These are phyloP conservation scores for Sinohyriopsis cumingii DNA, from an alignment of 2,888 invertebrate species.

Conservation along the genomic window DNA sequence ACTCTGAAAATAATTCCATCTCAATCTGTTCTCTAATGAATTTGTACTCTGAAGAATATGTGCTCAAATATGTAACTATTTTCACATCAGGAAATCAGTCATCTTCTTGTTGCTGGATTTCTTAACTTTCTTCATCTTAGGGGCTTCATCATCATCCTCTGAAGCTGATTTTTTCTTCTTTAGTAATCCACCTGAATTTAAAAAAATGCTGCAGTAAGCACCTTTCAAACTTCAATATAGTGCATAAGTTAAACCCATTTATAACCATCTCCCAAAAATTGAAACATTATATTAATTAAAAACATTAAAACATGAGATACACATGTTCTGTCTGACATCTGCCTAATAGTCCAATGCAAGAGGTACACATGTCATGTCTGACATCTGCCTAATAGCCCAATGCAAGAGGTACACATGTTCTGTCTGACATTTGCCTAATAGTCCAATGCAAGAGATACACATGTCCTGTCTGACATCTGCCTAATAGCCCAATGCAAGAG, in stretches of 20 bases:
- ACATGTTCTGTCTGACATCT: background rate
- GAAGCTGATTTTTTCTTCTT: conserved; percentile 22
- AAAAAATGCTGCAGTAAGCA: background rate
- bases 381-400: no score
- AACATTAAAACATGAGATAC: background rate
- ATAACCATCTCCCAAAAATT: background rate
- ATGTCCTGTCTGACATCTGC: no score
- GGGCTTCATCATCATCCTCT: conserved; percentile 4
- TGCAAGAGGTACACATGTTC: no score
- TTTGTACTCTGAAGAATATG: no score
- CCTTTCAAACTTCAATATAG: conserved; percentile 4
- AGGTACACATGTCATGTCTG: no score
- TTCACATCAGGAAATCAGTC: conserved; percentile 31
- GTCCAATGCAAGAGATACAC: no score
- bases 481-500: no score
- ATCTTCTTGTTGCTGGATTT: conserved; percentile 24
- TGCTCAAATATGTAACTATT: no score
- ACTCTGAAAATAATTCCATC: no score
- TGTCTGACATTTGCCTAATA: no score
- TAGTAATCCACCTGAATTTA: conserved; percentile 1
- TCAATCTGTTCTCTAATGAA: no score
- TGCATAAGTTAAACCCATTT: background rate
- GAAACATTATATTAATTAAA: background rate
- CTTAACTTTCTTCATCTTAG: conserved; percentile 17
- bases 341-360: no score